These are phyloP conservation scores for Chouioia cunea DNA, from an alignment of 2,888 invertebrate genomes.

Conservation along the genomic window DNA sequence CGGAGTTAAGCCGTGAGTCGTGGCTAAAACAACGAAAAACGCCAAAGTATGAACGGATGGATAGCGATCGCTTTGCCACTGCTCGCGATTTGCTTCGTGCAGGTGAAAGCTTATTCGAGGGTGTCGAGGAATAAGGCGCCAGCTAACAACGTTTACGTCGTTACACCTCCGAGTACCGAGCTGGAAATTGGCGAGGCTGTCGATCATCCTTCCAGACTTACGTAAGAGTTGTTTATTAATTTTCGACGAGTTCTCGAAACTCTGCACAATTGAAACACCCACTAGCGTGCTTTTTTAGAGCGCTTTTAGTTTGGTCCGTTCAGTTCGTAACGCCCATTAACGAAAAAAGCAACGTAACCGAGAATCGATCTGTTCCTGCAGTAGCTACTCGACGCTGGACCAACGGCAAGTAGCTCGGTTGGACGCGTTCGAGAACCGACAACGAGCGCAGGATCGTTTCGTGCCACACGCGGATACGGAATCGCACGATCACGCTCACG, in stretches of 20 bases:
- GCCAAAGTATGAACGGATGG: too few species aligned
- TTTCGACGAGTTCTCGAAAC: background rate
- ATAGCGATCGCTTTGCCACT: too few species aligned
- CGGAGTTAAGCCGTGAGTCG: too few species aligned
- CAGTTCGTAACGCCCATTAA: too few species aligned
- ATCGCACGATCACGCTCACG: background rate
- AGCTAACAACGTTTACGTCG: conserved; percentile 53
- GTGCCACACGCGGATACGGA: background rate
- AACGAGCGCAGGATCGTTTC: background rate
- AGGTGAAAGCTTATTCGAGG: too few species aligned
- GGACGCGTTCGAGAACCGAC: conserved; percentile 48
- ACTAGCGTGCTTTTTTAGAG: too few species aligned
- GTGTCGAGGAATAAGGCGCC: too few species aligned
- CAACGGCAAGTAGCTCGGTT: conserved; percentile 55
- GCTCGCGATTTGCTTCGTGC: too few species aligned
- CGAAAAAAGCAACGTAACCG: too few species aligned
- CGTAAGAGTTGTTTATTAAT: conserved; percentile 49
- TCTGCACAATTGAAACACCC: background rate
- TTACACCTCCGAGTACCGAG: conserved; percentile 50
- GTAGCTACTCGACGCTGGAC: conserved; percentile 59
- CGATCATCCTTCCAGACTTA: conserved; percentile 54
- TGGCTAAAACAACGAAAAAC: too few species aligned
- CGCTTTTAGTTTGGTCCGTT: too few species aligned
- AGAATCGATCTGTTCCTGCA: background rate
- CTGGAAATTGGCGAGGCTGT: conserved; percentile 60